Conservation (phyloP, 2,797 vertebrate species). For the Centroberyx gerrardi region DNA sequence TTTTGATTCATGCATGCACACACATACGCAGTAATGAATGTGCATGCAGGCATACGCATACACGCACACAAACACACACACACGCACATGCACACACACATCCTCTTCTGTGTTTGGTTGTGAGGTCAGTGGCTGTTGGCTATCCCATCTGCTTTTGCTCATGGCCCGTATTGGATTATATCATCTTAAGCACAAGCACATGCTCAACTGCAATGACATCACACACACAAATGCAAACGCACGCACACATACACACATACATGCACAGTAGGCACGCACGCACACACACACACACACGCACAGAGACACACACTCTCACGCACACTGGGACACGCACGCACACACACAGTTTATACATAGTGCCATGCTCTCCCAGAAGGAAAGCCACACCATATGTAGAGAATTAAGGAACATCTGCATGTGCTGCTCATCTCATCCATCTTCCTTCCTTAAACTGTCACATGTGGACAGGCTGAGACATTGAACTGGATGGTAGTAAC, state of each 20-base stretch:
- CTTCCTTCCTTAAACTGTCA: slow-evolving; percentile 63
- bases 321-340: slow-evolving; percentile 29
- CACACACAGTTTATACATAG: slow-evolving; percentile 48
- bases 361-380: slow-evolving; percentile 36
- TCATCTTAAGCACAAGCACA: slow-evolving; percentile 79
- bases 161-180: slow-evolving; percentile 71
- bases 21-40: not conserved
- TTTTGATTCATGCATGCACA: not conserved
- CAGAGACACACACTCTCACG: slow-evolving; percentile 38
- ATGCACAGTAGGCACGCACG: not conserved
- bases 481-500: slow-evolving; percentile 44
- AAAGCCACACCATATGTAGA: slow-evolving; percentile 72
- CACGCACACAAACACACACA: slow-evolving; percentile 22
- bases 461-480: slow-evolving; percentile 49
- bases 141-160: slow-evolving; percentile 58
- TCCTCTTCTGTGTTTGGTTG: slow-evolving; percentile 27
- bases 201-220: slow-evolving; percentile 76
- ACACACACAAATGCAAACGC: slow-evolving; percentile 32
- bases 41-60: not conserved
- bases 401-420: slow-evolving; percentile 78
- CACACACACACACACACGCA: slow-evolving; percentile 31
- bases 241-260: slow-evolving; percentile 31
- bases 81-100: slow-evolving; percentile 3
- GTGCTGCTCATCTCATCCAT: slow-evolving; percentile 68
- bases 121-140: slow-evolving; percentile 51